Evolutionary conservation across 2,113 vertebrate genomes (phyloP).

Genomic region (Heloderma charlesbogerti): DNA sequence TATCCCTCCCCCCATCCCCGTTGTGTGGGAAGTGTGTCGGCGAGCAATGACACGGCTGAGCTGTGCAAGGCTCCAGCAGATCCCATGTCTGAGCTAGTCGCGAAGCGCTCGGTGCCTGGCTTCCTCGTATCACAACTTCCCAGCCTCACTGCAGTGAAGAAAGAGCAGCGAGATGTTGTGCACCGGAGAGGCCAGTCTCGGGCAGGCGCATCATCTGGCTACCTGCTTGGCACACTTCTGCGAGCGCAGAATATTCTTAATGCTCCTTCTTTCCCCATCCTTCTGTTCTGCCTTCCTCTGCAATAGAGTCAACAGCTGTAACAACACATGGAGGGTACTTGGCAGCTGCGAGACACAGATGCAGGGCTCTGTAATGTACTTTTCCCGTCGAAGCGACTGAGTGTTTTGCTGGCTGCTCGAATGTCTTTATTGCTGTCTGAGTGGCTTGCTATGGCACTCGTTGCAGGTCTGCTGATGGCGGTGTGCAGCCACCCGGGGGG

Average conservation of each 20-base stretch:
- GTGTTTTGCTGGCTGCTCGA: slow-evolving; percentile 74
- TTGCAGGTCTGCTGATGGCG: slow-evolving; percentile 66
- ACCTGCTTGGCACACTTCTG: slow-evolving; percentile 72
- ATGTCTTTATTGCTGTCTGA: slow-evolving; percentile 76
- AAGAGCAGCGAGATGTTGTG: slow-evolving; percentile 34
- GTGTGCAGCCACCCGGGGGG: slow-evolving; percentile 65
- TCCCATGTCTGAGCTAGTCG: slow-evolving; percentile 56
- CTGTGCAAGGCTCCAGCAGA: slow-evolving; percentile 64
- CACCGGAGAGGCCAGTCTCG: slow-evolving; percentile 47
- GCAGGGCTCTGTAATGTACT: slow-evolving; percentile 76
- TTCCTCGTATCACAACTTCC: slow-evolving; percentile 33
- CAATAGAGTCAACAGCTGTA: slow-evolving; percentile 80
- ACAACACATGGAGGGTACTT: slow-evolving; percentile 82
- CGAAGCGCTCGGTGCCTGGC: slow-evolving; percentile 55
- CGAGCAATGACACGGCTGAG: slow-evolving; percentile 54
- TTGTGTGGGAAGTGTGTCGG: slow-evolving; percentile 47
- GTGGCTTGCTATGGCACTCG: slow-evolving; percentile 65
- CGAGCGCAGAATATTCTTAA: slow-evolving; percentile 73
- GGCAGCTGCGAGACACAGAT: slow-evolving; percentile 86
- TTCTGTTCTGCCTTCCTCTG: slow-evolving; percentile 76
- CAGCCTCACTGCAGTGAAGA: slow-evolving; percentile 48
- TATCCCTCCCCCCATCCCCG: not conserved
- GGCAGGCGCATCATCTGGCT: slow-evolving; percentile 60
- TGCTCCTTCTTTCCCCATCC: slow-evolving; percentile 72
- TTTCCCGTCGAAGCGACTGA: slow-evolving; percentile 69